Evolutionary conservation across 1,140 invertebrate species (phyloP), one percentile per base, ranked within the genome.

Genomic region (Melitaea cinxia): DNA sequence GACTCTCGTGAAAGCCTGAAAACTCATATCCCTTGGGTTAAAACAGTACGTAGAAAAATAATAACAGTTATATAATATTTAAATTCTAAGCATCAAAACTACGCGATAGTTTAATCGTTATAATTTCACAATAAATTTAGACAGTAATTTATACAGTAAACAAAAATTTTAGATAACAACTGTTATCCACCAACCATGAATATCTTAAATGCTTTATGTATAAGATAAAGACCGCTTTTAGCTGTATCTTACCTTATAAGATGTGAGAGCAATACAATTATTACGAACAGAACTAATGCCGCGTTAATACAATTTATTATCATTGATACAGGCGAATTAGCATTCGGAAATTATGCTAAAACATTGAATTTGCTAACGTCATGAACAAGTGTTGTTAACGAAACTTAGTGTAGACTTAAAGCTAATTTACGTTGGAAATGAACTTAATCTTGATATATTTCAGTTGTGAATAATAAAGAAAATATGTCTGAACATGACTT

Each of bases 151-250:
- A 26, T 26, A 26, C 12, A 1, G 9, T 10, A 33, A 10, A 33
- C 12, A 33, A 6, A 33, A 6, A 33, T 6, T 9, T 9, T 26
- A 26, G 6, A 26, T 26, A 26, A 6, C n/a, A n/a, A n/a, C 15
- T 1, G 17, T 17, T 17, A 17, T 15, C 37, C n/a, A 17, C 6
- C 10, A 17, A 1, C 14, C 15, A 17, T 42, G 37, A 42, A 23
- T 47, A 63, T 63, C 61, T 63, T 33, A 63, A 63, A 47, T 63
- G 28, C 28, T 65, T 65, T 58, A 65, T 65, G 63, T 65, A 58
- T 37, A 58, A 58, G 63, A 58, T 65, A 58, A 30, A 5, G 35
- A 3, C 0, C 50, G 49, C 55, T 45, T 50, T 65, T 52, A 52
- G 53, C 28, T 15, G 26, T 65, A 65, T 65, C 62, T 35, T 15